These are phyloP conservation scores for Melanerpes aurifrons DNA, from an alignment of 2,113 vertebrate genomes.

Conservation along the genomic window DNA sequence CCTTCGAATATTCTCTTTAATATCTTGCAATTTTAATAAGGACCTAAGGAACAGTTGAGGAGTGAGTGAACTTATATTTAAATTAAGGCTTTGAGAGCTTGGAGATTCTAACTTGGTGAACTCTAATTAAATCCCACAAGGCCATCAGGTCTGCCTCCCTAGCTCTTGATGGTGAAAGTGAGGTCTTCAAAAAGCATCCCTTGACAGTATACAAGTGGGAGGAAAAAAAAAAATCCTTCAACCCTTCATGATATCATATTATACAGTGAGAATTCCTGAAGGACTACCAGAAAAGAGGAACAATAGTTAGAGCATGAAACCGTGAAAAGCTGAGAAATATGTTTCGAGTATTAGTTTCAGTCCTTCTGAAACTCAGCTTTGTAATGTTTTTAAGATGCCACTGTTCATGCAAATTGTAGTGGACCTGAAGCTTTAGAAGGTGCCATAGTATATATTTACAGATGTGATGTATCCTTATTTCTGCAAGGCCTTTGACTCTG, in stretches of 20 bases:
- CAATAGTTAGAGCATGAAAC: conserved; percentile 67
- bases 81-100: conserved; percentile 81
- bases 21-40: conserved; percentile 85
- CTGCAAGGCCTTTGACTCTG: no score
- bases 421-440: background rate
- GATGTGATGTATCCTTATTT: no score
- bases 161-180: conserved; percentile 78
- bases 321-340: conserved; percentile 51
- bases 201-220: conserved; percentile 75
- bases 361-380: conserved; percentile 36
- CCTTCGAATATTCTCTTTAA: conserved; percentile 75
- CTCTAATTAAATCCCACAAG: conserved; percentile 86
- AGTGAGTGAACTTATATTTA: conserved; percentile 82
- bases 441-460: no score
- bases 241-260: conserved; percentile 53
- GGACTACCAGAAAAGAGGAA: conserved; percentile 71
- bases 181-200: conserved; percentile 83
- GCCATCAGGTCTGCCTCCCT: conserved; percentile 78
- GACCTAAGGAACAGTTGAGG: conserved; percentile 80
- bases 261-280: conserved; percentile 78
- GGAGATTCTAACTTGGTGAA: conserved; percentile 82
- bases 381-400: conserved; percentile 10
- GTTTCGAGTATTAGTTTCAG: conserved; percentile 31
- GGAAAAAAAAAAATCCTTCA: conserved; percentile 61
- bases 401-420: background rate